These are phyloP conservation scores for Poecilia gillii DNA, from an alignment of 2,797 vertebrate species.

Conservation along the genomic window DNA sequence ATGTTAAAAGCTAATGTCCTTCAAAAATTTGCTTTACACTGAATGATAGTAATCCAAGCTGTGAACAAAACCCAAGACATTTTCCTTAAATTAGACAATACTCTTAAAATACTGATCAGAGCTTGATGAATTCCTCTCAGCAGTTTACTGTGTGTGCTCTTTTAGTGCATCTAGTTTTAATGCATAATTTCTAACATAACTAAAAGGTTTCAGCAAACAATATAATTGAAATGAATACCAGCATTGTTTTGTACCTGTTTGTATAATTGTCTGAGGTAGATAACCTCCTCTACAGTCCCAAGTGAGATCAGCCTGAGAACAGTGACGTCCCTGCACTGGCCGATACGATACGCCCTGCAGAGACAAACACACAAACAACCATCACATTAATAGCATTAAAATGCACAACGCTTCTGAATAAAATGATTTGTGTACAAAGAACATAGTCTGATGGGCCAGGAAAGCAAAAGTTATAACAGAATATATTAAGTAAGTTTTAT, in stretches of 20 bases:
- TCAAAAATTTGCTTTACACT: background rate
- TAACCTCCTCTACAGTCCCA: conserved; percentile 95
- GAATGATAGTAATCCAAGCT: background rate
- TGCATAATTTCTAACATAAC: background rate
- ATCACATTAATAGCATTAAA: background rate
- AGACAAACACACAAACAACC: conserved; percentile 13
- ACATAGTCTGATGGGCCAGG: background rate
- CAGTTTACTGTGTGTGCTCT: too few species aligned
- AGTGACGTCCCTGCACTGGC: conserved; percentile 92
- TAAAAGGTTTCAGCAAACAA: background rate
- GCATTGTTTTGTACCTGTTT: conserved; percentile 87
- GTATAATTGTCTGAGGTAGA: conserved; percentile 95
- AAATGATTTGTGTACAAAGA: background rate
- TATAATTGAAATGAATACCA: background rate
- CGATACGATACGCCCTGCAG: conserved; percentile 93
- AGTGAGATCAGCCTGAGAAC: conserved; percentile 93
- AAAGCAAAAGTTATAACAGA: background rate
- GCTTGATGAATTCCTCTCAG: background rate
- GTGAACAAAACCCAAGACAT: background rate
- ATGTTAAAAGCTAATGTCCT: background rate
- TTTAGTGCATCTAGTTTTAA: background rate
- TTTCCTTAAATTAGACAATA: background rate
- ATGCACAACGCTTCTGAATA: background rate
- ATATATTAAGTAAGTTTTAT: background rate
- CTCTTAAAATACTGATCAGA: background rate